Evolutionary conservation across 2,113 vertebrate species (phyloP), one percentile per base, ranked within the genome.

Genomic region (Anoura caudifer): DNA sequence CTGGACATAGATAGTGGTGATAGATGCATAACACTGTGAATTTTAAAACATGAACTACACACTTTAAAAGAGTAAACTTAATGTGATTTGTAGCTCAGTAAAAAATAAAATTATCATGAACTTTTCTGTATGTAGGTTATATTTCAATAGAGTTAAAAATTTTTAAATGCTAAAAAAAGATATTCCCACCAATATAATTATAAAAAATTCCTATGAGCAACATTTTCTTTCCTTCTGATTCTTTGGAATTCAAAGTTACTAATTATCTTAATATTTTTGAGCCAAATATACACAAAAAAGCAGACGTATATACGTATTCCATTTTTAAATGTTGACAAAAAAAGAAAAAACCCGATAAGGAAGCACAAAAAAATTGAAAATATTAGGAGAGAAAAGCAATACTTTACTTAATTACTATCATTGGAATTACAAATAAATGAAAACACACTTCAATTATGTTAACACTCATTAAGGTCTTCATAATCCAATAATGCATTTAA

Each of bases 211-310:
- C 45, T 91, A 72, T 61, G 4, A 43, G 22, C 63, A 79, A 87
- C 33, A 63, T 89, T 73, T 85, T 79, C 41, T 79, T 95, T 79
- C 54, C 9, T 81, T 41, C 31, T 82, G 36, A 73, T 52, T 82
- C n/a, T 85, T 45, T 90, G 45, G 43, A 94, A 95, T 87, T 96
- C 43, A 69, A 72, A 94, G 54, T 83, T 73, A 90, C 75, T 82
- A 70, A 45, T 45, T 52, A 56, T 76, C 67, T 80, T 91, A 91
- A 69, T 47, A 89, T 91, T 88, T 90, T 43, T 88, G 38, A 90
- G 38, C 28, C 38, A 92, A 84, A 80, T 87, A 59, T 36, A 92
- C 52, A 15, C 50, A 89, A 43, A 93, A 92, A 65, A 77, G 47
- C 16, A 52, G 50, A 38, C 69, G 19, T 14, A 65, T 33, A 63